Base-by-base conservation (phyloP, 2,113 vertebrate species). In the Sialia sialis region DNA sequence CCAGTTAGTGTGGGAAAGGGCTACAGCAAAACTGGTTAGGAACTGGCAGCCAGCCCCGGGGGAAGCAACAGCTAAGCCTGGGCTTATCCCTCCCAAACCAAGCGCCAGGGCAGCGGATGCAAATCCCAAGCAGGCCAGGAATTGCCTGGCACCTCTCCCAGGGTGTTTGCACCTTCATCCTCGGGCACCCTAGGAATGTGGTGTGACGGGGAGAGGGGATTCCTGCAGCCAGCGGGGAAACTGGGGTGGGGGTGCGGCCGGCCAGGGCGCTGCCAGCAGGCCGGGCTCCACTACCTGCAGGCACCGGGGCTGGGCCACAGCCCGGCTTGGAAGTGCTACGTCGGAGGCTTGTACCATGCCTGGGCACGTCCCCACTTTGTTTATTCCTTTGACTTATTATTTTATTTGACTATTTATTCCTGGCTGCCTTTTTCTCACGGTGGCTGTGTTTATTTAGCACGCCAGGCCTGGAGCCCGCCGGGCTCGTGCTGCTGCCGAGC, bases 351-450 rank as follows among this genome's bases (percentile, higher is more conserved):
- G 49, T 60, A 58, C 87, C 55, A 2, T 94, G 92, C 76, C 92
- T 48, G 77, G 95, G 84, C 96, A 94, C 4, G 22, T 94, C 93
- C 73, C 30, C 11, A 5, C 70, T 92, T 94, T 95, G 96, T 92
- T 95, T 97, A 93, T 94, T 91, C 90, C 81, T 86, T 78, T 29
- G 3, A 68, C 92, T 89, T 91, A 83, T 89, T 94, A 95, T 93
- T 92, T 94, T 88, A 75, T 83, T 95, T 87, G 88, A 91, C 72
- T 95, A 84, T 95, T 96, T 96, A 82, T 95, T 91, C 67, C 90
- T 75, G 89, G 64, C 78, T 94, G 89, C 62, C 49, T 95, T 91
- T 92, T 96, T 96, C 95, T 93, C 94, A 89, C 82, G 84, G 91
- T 95, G 81, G 62, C 91, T 69, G 55, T 94, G 92, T 96, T 95